These are phyloP conservation scores for Ommatoiulus sabulosus DNA, from an alignment of 2,888 invertebrate genomes.

Conservation along the genomic window DNA sequence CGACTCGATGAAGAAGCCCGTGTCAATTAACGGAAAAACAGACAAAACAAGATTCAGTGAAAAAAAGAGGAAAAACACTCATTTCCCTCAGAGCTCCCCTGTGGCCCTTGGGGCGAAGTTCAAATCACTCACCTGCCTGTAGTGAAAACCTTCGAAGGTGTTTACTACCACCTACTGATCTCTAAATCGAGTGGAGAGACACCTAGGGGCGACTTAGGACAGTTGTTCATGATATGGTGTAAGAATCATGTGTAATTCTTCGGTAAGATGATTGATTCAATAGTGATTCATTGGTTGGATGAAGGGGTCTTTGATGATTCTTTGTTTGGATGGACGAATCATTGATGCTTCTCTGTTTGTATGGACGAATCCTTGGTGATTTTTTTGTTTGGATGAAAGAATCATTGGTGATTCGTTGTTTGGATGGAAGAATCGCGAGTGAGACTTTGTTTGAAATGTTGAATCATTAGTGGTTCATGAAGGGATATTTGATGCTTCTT, in stretches of 20 bases:
- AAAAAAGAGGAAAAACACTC: neutral
- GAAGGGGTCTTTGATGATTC: neutral
- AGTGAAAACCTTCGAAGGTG: neutral
- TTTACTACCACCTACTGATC: neutral
- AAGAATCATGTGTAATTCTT: neutral
- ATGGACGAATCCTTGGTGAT: too few relatives aligned
- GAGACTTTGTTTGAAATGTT: too few relatives aligned
- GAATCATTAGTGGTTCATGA: too few relatives aligned
- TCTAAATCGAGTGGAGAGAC: neutral
- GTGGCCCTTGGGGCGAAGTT: slow-evolving; percentile 1
- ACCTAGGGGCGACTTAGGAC: neutral
- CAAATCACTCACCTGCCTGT: slow-evolving; percentile 50
- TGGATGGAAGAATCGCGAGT: too few relatives aligned
- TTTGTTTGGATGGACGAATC: neutral
- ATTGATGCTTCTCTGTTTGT: too few relatives aligned
- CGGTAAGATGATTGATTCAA: neutral
- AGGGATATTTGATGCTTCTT: too few relatives aligned
- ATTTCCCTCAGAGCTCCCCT: slow-evolving; percentile 16
- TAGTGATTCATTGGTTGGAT: neutral
- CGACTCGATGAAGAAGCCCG: neutral
- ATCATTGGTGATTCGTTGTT: too few relatives aligned
- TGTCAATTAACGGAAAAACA: slow-evolving; percentile 25
- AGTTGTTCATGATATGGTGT: neutral
- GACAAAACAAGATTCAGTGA: slow-evolving; percentile 27
- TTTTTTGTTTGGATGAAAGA: too few relatives aligned